Conservation (phyloP, 2,888 invertebrate species). For the Calameuta pallipes region DNA sequence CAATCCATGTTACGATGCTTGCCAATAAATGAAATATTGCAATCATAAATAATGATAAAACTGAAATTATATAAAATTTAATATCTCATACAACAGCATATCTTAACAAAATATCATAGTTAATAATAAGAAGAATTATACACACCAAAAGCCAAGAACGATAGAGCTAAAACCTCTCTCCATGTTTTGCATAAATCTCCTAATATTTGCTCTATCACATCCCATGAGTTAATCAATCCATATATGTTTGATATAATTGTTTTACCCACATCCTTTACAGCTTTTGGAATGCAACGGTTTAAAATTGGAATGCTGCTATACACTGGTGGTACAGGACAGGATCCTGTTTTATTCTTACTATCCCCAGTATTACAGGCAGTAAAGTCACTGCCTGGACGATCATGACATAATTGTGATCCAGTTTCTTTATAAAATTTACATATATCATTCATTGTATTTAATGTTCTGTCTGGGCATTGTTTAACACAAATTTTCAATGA, state of each 20-base stretch:
- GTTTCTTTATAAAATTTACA: conserved; percentile 78
- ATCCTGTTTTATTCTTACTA: conserved; percentile 55
- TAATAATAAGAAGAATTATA: conserved; percentile 35
- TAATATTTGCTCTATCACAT: conserved; percentile 87
- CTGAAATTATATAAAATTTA: conserved; percentile 66
- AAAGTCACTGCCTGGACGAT: conserved; percentile 62
- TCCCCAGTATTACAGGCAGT: conserved; percentile 58
- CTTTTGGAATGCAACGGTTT: conserved; percentile 88
- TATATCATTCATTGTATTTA: conserved; percentile 76
- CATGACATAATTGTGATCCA: conserved; percentile 80
- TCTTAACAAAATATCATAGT: conserved; percentile 12
- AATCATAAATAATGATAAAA: conserved; percentile 85
- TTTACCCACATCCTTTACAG: conserved; percentile 74
- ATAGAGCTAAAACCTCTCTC: conserved; percentile 85
- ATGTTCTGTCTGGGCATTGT: conserved; percentile 80
- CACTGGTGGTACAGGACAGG: conserved; percentile 78
- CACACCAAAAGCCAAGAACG: conserved; percentile 85
- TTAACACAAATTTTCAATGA: conserved; percentile 91
- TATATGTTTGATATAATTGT: conserved; percentile 79
- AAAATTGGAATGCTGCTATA: conserved; percentile 82
- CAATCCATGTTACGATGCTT: conserved; percentile 86
- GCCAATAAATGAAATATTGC: conserved; percentile 87
- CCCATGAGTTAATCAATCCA: conserved; percentile 87
- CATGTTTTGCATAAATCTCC: conserved; percentile 90
- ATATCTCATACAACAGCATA: conserved; percentile 9